Evolutionary conservation across 2,888 invertebrate genomes (phyloP).

Genomic region (Tetramorium bicarinatum): DNA sequence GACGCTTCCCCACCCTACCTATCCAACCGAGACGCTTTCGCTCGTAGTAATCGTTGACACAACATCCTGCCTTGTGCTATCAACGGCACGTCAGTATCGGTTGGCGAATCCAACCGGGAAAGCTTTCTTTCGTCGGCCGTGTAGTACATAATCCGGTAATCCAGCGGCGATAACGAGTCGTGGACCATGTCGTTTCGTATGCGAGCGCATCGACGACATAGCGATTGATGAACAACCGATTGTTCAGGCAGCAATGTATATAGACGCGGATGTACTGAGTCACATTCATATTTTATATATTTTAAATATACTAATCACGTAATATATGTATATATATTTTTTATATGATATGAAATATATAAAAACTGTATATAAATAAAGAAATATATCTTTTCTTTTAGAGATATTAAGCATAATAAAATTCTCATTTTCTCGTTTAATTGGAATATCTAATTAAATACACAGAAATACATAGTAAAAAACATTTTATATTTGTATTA

Average conservation of each 20-base stretch:
- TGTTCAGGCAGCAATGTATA: not conserved
- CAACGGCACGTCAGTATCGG: conserved; percentile 39
- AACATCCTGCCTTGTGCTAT: conserved; percentile 59
- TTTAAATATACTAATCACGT: not conserved
- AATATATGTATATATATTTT: not conserved
- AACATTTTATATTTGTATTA: no score
- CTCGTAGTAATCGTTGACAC: conserved; percentile 41
- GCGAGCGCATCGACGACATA: conserved; percentile 25
- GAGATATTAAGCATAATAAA: conserved; percentile 62
- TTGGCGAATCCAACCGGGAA: conserved; percentile 8
- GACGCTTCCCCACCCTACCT: conserved; percentile 7
- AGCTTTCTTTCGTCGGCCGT: conserved; percentile 13
- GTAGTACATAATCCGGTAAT: conserved; percentile 61
- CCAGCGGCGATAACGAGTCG: conserved; percentile 52
- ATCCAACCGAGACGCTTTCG: conserved; percentile 30
- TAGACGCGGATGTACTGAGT: not conserved
- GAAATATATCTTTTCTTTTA: conserved; percentile 47
- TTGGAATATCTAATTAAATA: not conserved
- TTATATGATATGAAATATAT: not conserved
- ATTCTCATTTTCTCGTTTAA: conserved; percentile 30
- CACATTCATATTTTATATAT: not conserved
- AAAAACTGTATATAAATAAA: conserved; percentile 35
- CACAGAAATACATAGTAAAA: not conserved
- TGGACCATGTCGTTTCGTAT: conserved; percentile 13
- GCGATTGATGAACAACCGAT: conserved; percentile 25